A percentile compares a stretch with the other conserved stretches of the same genome.
These are phyloP conservation scores for Falco cherrug DNA, from an alignment of 2,797 vertebrate genomes.

Conservation along the genomic window DNA sequence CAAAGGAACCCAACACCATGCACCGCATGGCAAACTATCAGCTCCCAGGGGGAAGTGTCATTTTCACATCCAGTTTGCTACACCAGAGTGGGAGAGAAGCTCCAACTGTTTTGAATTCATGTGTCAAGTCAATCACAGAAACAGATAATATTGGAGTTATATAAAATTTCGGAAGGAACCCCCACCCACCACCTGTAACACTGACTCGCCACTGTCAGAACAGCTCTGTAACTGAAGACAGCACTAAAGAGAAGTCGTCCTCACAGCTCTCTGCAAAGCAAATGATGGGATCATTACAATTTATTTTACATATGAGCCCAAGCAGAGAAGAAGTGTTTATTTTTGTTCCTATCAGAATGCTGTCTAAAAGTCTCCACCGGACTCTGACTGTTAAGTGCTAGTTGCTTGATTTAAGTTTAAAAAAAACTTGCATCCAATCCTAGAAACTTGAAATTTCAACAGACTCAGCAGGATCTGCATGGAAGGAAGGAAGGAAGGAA, in stretches of 20 bases:
- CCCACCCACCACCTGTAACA: conserved; percentile 68
- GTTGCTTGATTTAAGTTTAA: background rate
- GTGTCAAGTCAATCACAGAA: conserved; percentile 54
- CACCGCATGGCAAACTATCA: conserved; percentile 35
- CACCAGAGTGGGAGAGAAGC: conserved; percentile 35
- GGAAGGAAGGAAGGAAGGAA: background rate
- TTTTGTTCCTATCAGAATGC: conserved; percentile 48
- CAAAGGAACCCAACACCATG: conserved; percentile 54
- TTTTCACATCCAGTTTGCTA: conserved; percentile 56
- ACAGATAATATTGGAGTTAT: background rate
- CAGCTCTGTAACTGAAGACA: conserved; percentile 66
- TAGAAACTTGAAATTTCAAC: background rate
- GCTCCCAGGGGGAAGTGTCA: conserved; percentile 36
- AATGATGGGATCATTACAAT: conserved; percentile 57
- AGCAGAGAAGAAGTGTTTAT: conserved; percentile 35
- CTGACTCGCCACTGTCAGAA: conserved; percentile 68
- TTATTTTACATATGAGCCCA: conserved; percentile 36
- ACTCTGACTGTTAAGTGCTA: background rate
- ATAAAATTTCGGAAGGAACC: conserved; percentile 72
- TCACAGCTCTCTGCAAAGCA: conserved; percentile 47
- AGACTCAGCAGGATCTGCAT: background rate
- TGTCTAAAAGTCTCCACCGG: conserved; percentile 5
- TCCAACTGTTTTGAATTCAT: conserved; percentile 63
- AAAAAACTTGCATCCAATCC: background rate
- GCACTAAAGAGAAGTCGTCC: conserved; percentile 42